phyloP scores from a whole-genome alignment of 2,113 vertebrate genomes.

The Chiloscyllium plagiosum region DNA sequence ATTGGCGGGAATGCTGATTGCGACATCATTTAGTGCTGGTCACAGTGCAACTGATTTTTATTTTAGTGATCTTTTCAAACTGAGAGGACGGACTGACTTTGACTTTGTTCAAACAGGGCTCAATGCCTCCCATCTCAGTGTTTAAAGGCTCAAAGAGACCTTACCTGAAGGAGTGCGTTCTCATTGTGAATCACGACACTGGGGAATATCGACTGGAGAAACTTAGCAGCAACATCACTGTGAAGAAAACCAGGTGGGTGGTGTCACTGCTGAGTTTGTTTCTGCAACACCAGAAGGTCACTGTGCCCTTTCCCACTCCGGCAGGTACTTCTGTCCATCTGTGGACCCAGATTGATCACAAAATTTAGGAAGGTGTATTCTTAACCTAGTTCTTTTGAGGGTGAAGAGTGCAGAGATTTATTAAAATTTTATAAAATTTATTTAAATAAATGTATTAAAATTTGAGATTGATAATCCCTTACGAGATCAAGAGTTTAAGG shows the following conservation, averaged over 20 bases:
- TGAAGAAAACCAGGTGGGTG: conserved; percentile 92
- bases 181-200: conserved; percentile 96
- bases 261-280: neutral
- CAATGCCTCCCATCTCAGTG: conserved; percentile 85
- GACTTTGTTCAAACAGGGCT: conserved; percentile 66
- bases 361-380: neutral
- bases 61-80: neutral
- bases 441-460: no score
- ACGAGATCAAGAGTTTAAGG: no score
- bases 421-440: neutral
- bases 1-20: no score
- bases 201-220: conserved; percentile 97
- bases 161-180: conserved; percentile 93
- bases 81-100: neutral
- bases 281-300: neutral
- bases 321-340: neutral
- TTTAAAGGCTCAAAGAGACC: conserved; percentile 97
- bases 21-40: neutral
- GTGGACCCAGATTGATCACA: neutral
- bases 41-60: neutral
- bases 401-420: neutral
- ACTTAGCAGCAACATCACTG: conserved; percentile 92
- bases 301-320: neutral
- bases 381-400: neutral
- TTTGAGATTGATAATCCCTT: no score